Evolutionary conservation across 2,888 invertebrate species (phyloP).

Genomic region (Meiosimyza platycephala): DNA sequence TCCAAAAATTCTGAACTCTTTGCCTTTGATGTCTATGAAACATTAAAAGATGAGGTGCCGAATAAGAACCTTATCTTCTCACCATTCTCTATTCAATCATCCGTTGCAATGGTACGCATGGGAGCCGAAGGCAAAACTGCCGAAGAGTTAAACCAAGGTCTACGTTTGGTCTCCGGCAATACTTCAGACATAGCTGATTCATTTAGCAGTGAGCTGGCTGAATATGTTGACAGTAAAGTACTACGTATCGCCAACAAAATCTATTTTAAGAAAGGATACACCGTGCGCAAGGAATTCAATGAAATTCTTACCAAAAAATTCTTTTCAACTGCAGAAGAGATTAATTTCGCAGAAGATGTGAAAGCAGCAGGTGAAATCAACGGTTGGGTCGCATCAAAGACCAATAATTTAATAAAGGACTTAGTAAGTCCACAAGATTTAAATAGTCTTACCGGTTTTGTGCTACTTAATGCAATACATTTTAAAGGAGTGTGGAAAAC

Average conservation of each 20-base stretch:
- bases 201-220: conserved; percentile 54
- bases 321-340: conserved; percentile 72
- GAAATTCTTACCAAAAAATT: conserved; percentile 73
- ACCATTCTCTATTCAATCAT: conserved; percentile 80
- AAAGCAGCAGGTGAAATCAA: conserved; percentile 76
- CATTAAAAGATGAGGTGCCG: conserved; percentile 60
- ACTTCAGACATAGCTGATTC: conserved; percentile 52
- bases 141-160: conserved; percentile 70
- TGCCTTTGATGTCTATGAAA: conserved; percentile 48
- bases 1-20: conserved; percentile 47
- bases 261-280: conserved; percentile 72
- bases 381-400: conserved; percentile 82
- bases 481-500: conserved; percentile 84
- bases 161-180: conserved; percentile 68
- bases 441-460: conserved; percentile 71
- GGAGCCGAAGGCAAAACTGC: no score
- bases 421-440: conserved; percentile 74
- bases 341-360: conserved; percentile 72
- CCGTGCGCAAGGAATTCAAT: conserved; percentile 71
- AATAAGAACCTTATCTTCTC: conserved; percentile 78
- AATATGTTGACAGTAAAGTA: conserved; percentile 54
- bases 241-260: conserved; percentile 80
- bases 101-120: conserved; percentile 78
- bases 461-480: conserved; percentile 86
- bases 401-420: conserved; percentile 85